Evolutionary conservation across 2,113 vertebrate genomes (phyloP), one percentile per base, ranked within the genome.

Genomic region (Mellivora capensis): DNA sequence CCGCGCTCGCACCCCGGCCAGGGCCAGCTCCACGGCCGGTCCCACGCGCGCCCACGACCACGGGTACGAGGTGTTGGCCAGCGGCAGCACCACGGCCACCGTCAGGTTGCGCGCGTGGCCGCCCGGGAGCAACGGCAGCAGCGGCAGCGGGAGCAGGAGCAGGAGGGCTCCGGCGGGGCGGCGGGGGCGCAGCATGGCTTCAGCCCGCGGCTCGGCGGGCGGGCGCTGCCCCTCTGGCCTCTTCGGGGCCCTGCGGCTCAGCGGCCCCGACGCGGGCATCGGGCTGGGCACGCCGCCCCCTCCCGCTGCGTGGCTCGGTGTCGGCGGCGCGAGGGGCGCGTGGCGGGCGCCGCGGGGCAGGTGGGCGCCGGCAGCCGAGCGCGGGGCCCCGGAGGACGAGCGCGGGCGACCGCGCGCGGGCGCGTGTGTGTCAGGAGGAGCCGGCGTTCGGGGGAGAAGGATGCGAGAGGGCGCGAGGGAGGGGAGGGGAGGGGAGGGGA

Each of bases 21-120:
- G 71, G 1, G 99, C 99, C 25, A 99, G 98, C 0, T 98, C 96
- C 34, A 99, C 96, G 0, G 99, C 99, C 0, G 99, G 99, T 0
- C 99, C 99, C 37, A 99, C 99, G 15, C 99, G 99, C 7, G 99
- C 99, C 99, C 99, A 99, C 6, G 99, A 99, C 99, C 99, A 99
- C 0, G 99, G 99, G 98, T 99, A 99, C 4, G 98, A 98, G 0
- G 99, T 99, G 98, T 99, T 99, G 91, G n/a, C 98, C 74, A 98
- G 96, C 0, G 99, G 99, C 15, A 99, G 97, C 15, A 99, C 99
- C 96, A 99, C 98, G 0, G 99, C 99, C 47, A 99, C 96, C 1
- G 99, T 99, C 97, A 99, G 87, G 98, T 99, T 98, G 80, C 96
- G 69, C 59, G 89, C 90, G 34, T 6, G 88, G 97, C 95, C 94